Evolutionary conservation across 2,113 vertebrate genomes (phyloP).

Genomic region (mouse (Mus musculus)): GRCm39 chr4:142806001-142806500

Average conservation of each 20-base stretch:
- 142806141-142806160: neutral
- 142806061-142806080: neutral
- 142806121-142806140: neutral
- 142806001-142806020: neutral
- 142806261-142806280: neutral
- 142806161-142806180: neutral
- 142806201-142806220: neutral
- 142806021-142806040: neutral
- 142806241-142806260: neutral
- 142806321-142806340: neutral
- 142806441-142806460: neutral
- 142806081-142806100: neutral
- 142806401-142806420: neutral
- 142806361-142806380: neutral
- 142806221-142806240: neutral
- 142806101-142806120: neutral
- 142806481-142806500: too few species aligned
- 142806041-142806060: neutral
- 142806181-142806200: neutral
- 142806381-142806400: neutral
- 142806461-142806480: neutral
- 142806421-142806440: too few species aligned
- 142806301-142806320: neutral
- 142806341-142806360: neutral
- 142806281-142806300: neutral